A percentile compares a stretch with the other conserved stretches of the same genome.
Evolutionary conservation across 2,113 vertebrate species (phyloP).

Genomic region (Indicator indicator): DNA sequence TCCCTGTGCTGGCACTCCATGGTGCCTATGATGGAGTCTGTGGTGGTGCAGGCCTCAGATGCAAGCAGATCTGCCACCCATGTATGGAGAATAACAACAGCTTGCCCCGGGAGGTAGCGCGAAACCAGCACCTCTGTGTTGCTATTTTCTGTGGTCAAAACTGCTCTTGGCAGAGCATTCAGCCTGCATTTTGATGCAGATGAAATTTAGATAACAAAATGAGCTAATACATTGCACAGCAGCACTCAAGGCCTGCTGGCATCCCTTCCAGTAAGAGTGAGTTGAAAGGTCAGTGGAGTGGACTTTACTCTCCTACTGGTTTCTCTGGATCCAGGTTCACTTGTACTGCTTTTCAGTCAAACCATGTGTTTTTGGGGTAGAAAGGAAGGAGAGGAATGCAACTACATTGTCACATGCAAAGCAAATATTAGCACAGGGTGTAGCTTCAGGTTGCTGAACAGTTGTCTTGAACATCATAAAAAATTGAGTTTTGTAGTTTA

Average conservation of each 20-base stretch:
- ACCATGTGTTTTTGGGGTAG: background rate
- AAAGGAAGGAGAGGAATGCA: background rate
- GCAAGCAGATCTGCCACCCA: background rate
- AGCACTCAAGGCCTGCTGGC: background rate
- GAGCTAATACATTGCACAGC: background rate
- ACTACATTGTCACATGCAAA: background rate
- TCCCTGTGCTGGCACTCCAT: background rate
- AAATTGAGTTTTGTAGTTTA: background rate
- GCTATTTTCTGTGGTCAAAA: background rate
- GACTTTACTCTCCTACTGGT: background rate
- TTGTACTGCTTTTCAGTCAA: background rate
- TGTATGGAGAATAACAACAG: background rate
- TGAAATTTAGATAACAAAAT: background rate
- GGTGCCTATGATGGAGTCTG: rapidly evolving
- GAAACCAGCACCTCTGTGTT: background rate
- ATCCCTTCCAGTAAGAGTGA: background rate
- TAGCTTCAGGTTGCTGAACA: background rate
- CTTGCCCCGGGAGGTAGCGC: background rate
- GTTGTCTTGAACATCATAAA: background rate
- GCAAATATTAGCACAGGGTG: background rate
- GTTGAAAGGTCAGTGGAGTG: background rate
- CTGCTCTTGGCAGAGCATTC: background rate
- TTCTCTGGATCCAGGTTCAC: background rate
- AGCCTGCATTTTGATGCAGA: background rate
- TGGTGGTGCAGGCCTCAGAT: background rate